phyloP scores from a whole-genome alignment of 2,113 vertebrate genomes.

The Ceratotherium simum region DNA sequence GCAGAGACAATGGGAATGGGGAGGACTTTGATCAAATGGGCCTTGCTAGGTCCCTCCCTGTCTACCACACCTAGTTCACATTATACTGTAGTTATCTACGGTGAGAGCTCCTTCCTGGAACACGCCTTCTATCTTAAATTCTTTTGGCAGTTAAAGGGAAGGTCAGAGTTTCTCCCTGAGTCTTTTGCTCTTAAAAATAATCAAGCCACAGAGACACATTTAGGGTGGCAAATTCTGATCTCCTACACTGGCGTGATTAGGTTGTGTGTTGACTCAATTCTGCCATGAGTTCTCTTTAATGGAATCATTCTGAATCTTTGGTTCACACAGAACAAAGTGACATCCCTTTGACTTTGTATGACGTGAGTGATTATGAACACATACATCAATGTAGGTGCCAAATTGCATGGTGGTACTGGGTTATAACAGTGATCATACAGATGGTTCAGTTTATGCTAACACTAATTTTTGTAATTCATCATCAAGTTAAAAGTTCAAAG shows the following conservation, averaged over 20 bases:
- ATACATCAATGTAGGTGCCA: neutral
- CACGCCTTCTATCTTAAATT: too few relatives aligned
- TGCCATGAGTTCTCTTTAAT: neutral
- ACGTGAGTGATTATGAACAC: neutral
- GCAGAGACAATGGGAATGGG: too few relatives aligned
- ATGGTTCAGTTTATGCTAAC: neutral
- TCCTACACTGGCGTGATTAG: neutral
- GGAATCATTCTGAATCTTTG: neutral
- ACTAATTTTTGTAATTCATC: neutral
- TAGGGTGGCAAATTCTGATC: too few relatives aligned
- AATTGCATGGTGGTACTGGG: neutral
- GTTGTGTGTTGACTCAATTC: neutral
- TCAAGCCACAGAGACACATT: too few relatives aligned
- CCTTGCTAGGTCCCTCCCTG: too few relatives aligned
- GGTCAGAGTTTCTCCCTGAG: too few relatives aligned
- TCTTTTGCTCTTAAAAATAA: too few relatives aligned
- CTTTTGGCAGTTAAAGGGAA: too few relatives aligned
- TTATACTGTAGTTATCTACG: too few relatives aligned
- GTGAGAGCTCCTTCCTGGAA: too few relatives aligned
- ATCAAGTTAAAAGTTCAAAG: neutral
- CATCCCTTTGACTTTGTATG: neutral
- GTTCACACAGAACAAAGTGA: neutral
- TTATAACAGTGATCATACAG: neutral
- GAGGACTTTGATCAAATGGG: too few relatives aligned
- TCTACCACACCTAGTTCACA: too few relatives aligned